Evolutionary conservation across 2,113 vertebrate genomes (phyloP).

Genomic region (Cavia porcellus): DNA sequence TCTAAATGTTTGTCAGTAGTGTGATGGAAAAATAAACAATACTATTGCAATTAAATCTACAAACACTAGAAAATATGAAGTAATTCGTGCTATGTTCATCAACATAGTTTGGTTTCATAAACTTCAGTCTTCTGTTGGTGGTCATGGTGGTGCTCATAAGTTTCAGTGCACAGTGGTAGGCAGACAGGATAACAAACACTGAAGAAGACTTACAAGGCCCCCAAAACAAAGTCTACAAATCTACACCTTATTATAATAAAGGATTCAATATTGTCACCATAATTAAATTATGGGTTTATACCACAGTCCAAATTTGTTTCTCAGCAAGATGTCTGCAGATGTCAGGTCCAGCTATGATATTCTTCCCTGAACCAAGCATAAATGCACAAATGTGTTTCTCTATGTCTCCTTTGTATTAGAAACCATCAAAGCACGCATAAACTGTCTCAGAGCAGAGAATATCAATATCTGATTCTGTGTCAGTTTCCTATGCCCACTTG

Average conservation of each 20-base stretch:
- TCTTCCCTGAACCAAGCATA: neutral
- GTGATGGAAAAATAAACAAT: slow-evolving; percentile 19
- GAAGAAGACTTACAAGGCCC: neutral
- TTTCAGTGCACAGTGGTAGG: neutral
- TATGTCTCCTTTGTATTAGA: neutral
- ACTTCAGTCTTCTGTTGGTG: neutral
- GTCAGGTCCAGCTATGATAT: neutral
- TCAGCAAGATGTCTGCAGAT: neutral
- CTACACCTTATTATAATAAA: neutral
- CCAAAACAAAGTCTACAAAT: neutral
- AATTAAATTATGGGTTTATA: neutral
- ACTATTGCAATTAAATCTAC: neutral
- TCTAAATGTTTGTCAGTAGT: neutral
- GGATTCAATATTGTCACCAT: neutral
- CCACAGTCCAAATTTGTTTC: neutral
- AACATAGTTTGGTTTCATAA: neutral
- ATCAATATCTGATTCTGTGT: neutral
- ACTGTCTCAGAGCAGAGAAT: neutral
- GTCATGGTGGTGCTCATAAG: too few relatives aligned
- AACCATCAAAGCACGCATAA: neutral
- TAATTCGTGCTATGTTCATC: neutral
- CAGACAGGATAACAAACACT: neutral
- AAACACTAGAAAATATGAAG: neutral
- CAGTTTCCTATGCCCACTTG: neutral
- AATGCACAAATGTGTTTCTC: neutral